These are phyloP conservation scores for Malacoctenus gilli DNA, from an alignment of 2,797 vertebrate species.

Conservation along the genomic window DNA sequence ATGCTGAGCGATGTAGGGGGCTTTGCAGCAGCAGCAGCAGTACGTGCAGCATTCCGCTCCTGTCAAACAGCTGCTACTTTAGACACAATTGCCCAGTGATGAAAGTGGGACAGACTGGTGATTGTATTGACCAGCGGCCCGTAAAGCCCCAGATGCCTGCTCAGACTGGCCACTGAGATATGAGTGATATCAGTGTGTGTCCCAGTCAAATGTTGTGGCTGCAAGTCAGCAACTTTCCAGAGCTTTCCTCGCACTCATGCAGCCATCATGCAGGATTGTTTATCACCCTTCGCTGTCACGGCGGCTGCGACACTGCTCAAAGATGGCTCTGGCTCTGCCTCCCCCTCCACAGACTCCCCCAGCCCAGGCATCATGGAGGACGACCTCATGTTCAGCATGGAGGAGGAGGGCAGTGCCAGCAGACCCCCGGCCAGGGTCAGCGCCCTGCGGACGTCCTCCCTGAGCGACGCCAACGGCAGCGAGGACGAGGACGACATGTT, in stretches of 20 bases:
- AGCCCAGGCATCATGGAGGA: slow-evolving; percentile 87
- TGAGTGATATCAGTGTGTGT: neutral
- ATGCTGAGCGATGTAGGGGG: neutral
- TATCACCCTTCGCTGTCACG: neutral
- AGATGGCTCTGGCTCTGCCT: neutral
- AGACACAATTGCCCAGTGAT: neutral
- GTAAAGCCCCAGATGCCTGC: neutral
- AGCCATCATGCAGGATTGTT: slow-evolving; percentile 31
- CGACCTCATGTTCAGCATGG: slow-evolving; percentile 95
- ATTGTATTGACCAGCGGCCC: no score
- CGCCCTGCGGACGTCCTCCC: slow-evolving; percentile 44
- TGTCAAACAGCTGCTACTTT: neutral
- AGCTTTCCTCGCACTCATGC: neutral
- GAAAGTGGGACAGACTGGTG: neutral
- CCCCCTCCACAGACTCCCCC: slow-evolving; percentile 6
- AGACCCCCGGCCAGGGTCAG: slow-evolving; percentile 37
- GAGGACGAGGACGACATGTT: slow-evolving; percentile 89
- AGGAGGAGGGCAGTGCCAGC: slow-evolving; percentile 85
- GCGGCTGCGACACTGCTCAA: neutral
- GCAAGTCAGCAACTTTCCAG: neutral
- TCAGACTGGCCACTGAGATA: no score
- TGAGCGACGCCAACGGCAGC: slow-evolving; percentile 77
- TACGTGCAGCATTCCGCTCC: neutral
- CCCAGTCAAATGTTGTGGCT: neutral
- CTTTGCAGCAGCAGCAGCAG: neutral